Base-by-base conservation (phyloP, 2,113 vertebrate genomes). In the Balaenoptera acutorostrata region DNA sequence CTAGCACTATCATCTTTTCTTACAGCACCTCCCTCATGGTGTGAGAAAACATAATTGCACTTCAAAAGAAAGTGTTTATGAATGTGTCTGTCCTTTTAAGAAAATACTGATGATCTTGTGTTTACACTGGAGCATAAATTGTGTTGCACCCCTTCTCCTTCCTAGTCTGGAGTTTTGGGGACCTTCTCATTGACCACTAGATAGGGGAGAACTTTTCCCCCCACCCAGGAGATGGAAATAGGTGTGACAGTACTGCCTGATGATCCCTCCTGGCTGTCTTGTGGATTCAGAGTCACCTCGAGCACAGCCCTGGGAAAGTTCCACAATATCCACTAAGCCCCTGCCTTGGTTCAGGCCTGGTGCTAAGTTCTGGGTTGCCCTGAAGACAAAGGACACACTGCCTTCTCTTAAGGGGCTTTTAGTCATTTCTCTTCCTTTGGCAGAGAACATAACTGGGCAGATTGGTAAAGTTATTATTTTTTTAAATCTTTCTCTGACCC, bases 51-150 rank as follows among this genome's bases (percentile, higher is more conserved):
- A 20, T 18, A 88, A 72, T 44, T 66, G 41, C 46, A 85, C 95
- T 82, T 85, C 59, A 86, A 96, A 96, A 63, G 44, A 5, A 95
- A 71, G 69, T 85, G 74, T 27, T 95, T 93, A 46, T 39, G 36
- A 95, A 81, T 61, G 55, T 71, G 49, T 25, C 33, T 78, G 41
- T 29, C 61, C 33, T 92, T 85, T 92, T 77, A 44, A 94, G 82
- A 85, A 98, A 94, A 74, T 41, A 9, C 20, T 63, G 39, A 81
- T n/a, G 41, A 33, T 27, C 63, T 21, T 36, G 13, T 64, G 31
- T 52, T 82, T 66, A 29, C 36, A 63, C 57, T 18, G 44, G 52
- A 78, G 41, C 31, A 77, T 44, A 84, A 74, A 69, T 84, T 85
- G n/a, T n/a, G 8, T 33, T 49, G n/a, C 11, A 55, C n/a, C 27